Conservation (phyloP, 2,888 invertebrate genomes). For the Bedellia somnulentella region DNA sequence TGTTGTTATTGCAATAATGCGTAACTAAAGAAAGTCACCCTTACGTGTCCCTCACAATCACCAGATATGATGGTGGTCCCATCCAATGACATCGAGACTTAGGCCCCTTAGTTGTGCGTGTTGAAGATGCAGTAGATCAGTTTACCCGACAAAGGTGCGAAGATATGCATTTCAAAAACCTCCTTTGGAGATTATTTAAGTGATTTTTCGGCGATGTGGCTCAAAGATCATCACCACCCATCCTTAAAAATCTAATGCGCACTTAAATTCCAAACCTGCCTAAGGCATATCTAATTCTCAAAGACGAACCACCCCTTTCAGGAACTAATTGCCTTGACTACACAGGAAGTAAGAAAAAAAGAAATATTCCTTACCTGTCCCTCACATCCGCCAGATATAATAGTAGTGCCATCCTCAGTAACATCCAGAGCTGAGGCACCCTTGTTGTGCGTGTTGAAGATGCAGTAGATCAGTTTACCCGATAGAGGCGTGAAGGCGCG, state of each 20-base stretch:
- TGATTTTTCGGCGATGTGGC: too few species aligned
- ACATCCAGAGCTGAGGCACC: conserved; percentile 83
- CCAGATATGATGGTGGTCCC: conserved; percentile 80
- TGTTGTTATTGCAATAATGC: too few species aligned
- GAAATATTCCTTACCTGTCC: conserved; percentile 67
- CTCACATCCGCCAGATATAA: conserved; percentile 89
- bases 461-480: conserved; percentile 78
- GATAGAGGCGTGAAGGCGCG: conserved; percentile 81
- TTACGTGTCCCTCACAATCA: conserved; percentile 88
- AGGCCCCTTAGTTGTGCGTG: conserved; percentile 88
- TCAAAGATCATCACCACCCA: too few species aligned
- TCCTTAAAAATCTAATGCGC: too few species aligned
- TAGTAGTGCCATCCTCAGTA: conserved; percentile 67
- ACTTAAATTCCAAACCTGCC: too few species aligned
- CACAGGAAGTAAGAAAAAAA: too few species aligned
- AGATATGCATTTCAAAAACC: conserved; percentile 80
- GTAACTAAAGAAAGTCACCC: too few species aligned
- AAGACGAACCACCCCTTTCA: too few species aligned
- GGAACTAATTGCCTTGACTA: too few species aligned
- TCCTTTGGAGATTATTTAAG: too few species aligned
- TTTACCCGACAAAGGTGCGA: conserved; percentile 80
- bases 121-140: conserved; percentile 81
- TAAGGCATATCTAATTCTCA: too few species aligned
- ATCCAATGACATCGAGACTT: conserved; percentile 74
- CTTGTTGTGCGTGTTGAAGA: conserved; percentile 87